These are phyloP conservation scores for Mythimna pallens DNA, from an alignment of 2,888 invertebrate species.

Conservation along the genomic window DNA sequence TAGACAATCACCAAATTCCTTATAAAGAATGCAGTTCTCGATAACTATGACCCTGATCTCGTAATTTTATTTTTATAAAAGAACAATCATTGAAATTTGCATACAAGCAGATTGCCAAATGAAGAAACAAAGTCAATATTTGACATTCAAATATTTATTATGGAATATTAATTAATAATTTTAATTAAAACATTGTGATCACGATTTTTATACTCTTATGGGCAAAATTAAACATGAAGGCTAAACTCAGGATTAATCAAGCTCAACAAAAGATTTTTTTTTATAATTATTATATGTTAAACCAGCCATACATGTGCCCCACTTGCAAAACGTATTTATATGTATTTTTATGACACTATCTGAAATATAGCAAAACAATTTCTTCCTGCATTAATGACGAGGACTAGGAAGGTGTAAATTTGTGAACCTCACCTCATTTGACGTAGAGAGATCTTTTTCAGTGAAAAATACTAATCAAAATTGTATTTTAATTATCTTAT, in stretches of 20 bases:
- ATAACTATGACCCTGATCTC: background rate
- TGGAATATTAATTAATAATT: constrained; percentile 16
- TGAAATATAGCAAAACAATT: too few species aligned
- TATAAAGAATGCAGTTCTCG: background rate
- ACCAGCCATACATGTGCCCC: too few species aligned
- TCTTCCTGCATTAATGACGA: too few species aligned
- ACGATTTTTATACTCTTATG: constrained; percentile 22
- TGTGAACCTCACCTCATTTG: too few species aligned
- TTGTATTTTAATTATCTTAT: too few species aligned
- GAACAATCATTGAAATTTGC: constrained; percentile 24
- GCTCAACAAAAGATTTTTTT: background rate
- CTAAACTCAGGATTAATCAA: constrained; percentile 7
- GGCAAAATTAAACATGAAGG: background rate
- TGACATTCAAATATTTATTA: constrained; percentile 17
- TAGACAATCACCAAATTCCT: constrained; percentile 27
- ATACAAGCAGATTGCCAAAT: constrained; percentile 15
- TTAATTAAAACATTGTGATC: constrained; percentile 9
- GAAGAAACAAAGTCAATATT: background rate
- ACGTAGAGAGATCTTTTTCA: too few species aligned
- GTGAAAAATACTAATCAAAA: too few species aligned
- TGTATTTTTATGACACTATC: too few species aligned
- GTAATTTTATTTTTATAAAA: constrained; percentile 6
- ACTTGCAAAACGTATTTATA: too few species aligned
- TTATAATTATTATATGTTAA: too few species aligned
- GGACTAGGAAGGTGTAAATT: too few species aligned